Evolutionary conservation across 2,113 vertebrate species (phyloP).

Genomic region (Falcunculus frontatus): DNA sequence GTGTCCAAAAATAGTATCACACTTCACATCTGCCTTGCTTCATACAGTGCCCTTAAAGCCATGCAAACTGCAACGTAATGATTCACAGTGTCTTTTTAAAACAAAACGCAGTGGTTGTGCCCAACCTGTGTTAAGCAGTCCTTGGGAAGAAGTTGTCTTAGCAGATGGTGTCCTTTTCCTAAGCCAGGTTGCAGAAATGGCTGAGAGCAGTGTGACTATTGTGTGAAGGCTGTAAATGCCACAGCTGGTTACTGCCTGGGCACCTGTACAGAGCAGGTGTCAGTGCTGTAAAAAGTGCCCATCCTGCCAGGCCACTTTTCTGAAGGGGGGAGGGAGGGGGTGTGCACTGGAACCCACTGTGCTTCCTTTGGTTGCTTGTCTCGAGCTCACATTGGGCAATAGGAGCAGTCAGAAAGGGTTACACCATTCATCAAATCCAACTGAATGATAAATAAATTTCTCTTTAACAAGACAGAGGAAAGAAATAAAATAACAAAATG

Average conservation of each 20-base stretch:
- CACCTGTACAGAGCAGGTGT: conserved; percentile 19
- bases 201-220: conserved; percentile 19
- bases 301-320: neutral
- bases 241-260: conserved; percentile 19
- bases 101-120: neutral
- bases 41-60: neutral
- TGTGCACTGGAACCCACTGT: neutral
- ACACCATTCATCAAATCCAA: neutral
- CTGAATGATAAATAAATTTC: neutral
- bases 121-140: neutral
- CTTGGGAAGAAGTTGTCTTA: conserved; percentile 31
- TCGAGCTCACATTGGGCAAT: neutral
- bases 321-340: neutral
- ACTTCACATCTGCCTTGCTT: neutral
- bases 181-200: neutral
- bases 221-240: conserved; percentile 63
- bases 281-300: neutral
- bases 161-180: conserved; percentile 58
- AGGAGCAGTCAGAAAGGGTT: neutral
- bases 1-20: neutral
- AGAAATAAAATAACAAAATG: neutral
- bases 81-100: neutral
- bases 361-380: neutral
- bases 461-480: neutral
- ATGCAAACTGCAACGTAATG: neutral